Percentiles rank a stretch among this genome's conserved stretches.
Conservation (phyloP, 2,113 vertebrate genomes). For the Cheilinus undulatus region DNA sequence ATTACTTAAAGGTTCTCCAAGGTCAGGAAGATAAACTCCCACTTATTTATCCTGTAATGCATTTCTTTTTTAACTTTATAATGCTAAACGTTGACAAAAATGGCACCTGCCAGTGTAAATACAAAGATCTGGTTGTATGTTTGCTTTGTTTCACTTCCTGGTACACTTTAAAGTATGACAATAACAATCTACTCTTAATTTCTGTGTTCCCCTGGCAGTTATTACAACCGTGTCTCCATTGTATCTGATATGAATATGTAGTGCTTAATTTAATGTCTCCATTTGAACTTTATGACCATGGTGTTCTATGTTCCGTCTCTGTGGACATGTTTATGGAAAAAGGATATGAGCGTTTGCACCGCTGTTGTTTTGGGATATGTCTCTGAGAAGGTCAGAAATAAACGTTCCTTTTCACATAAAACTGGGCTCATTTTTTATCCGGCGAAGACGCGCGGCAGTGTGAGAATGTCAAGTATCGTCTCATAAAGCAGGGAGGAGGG, state of each 20-base stretch:
- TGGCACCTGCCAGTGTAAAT: conserved; percentile 43
- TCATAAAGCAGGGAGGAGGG: conserved; percentile 7
- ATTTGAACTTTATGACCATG: conserved; percentile 47
- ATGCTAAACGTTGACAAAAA: conserved; percentile 9
- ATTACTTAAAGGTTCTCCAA: not conserved
- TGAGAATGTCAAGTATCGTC: conserved; percentile 16
- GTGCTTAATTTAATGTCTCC: conserved; percentile 69
- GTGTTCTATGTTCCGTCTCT: conserved; percentile 46
- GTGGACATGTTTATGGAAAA: conserved; percentile 60
- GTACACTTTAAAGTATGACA: conserved; percentile 24
- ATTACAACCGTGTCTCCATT: conserved; percentile 40
- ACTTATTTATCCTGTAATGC: not conserved
- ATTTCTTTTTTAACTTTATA: not conserved
- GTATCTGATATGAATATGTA: conserved; percentile 46
- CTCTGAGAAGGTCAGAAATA: conserved; percentile 61
- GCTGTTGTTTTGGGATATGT: conserved; percentile 49
- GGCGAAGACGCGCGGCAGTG: not conserved
- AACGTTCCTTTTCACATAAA: conserved; percentile 64
- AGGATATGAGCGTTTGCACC: conserved; percentile 49
- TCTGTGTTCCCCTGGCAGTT: conserved; percentile 39
- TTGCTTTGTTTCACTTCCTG: conserved; percentile 16
- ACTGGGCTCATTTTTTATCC: not conserved
- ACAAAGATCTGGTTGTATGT: conserved; percentile 40
- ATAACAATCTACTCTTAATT: conserved; percentile 14
- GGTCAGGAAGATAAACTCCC: not conserved